Evolutionary conservation across 2,797 vertebrate species (phyloP), one percentile per base, ranked within the genome.

Genomic region (Rhinella marina): DNA sequence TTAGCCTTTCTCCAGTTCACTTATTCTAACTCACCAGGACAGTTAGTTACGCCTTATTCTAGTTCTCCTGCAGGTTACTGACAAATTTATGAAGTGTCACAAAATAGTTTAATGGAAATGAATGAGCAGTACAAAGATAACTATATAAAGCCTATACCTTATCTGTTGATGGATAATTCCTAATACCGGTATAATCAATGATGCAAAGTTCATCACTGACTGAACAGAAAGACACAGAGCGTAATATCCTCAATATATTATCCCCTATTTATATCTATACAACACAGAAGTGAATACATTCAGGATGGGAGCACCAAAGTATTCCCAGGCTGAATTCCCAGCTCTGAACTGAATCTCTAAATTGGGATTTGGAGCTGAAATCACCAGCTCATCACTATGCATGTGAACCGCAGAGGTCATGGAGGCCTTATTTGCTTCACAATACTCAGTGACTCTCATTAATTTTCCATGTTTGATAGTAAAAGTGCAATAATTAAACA

Each of bases 381-480:
- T 23, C 7, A 3, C 54, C 54, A 1, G 25, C 57, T 81, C 78
- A 82, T 88, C 81, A 76, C 68, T 59, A 86, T 88, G 80, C 88
- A 82, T 27, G 70, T 54, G 84, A 27, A 19, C 70, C 52, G 64
- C 48, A 70, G 76, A 85, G 88, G 88, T 88, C 88, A 88, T 5
- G 3, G 17, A 88, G 78, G 79, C 75, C 88, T 81, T 72, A 81
- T 76, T 86, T 81, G 68, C 78, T 57, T 88, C 70, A 82, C 84
- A 88, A 73, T 66, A 54, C 70, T 21, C 32, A 8, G 79, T 50
- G 70, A 32, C 64, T 77, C 57, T 85, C 84, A 68, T 85, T 79
- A 88, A 81, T 85, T 81, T 76, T 56, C 68, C 54, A 81, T 88
- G 75, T 54, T 61, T n/a, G 68, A 78, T 16, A 61, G 76, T 54